Base-by-base conservation (phyloP, 2,797 vertebrate genomes). In the Linurgus olivaceus region DNA sequence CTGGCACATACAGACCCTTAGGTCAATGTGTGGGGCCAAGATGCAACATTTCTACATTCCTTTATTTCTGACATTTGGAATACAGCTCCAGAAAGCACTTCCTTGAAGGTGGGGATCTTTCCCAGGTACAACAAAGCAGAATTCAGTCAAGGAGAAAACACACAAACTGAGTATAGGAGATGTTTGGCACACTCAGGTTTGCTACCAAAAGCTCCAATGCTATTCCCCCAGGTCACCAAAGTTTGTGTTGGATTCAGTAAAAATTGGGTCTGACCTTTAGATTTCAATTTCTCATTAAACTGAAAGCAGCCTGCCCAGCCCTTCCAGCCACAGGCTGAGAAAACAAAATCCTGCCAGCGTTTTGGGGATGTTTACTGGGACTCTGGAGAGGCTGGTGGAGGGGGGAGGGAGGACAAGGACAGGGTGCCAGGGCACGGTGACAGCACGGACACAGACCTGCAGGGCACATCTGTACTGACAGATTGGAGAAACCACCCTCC, bases 291-390 rank as follows among this genome's bases (percentile, higher is more conserved):
- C 23, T 33, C 28, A 2, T 11, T 6, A 67, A 52, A 3, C 44
- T 35, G 38, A 33, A 17, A 59, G 58, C 45, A 57, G 35, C 44
- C 19, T 72, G 44, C 28, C 14, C 4, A 86, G 57, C 35, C 45
- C 83, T 45, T 17, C 26, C 50, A 29, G 31, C 9, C 58, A 38
- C 63, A 47, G 24, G 23, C 3, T 4, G 37, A n/a, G 3, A 6
- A 50, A 40, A 29, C 2, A 0, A 37, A 81, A 54, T 2, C 28
- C 2, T 42, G 20, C 20, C 75, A 24, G 3, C 1, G 0, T 54
- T 77, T 38, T 4, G 63, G 73, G 54, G 72, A 4, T 19, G 40
- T 58, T 67, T 20, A 0, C 26, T 11, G 62, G 18, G 35, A 65
- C 42, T 61, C 47, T 6, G 11, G 55, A 23, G 63, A n/a, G 58